Evolutionary conservation across 1,140 invertebrate genomes (phyloP).

Genomic region (Pseudomyrmex dendroicus): DNA sequence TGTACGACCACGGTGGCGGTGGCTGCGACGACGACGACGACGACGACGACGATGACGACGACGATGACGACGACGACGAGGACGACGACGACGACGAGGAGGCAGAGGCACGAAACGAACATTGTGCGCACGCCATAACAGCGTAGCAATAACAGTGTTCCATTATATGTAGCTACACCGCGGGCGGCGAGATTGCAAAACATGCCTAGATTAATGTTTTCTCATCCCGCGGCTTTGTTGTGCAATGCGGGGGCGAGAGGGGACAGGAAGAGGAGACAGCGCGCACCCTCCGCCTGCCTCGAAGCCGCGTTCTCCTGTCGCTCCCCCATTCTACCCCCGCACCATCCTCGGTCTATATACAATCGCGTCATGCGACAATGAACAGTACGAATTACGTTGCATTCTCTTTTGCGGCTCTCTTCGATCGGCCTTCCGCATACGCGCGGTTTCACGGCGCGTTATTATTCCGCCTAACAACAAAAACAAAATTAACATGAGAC

Average conservation of each 20-base stretch:
- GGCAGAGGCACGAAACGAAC: slow-evolving; percentile 73
- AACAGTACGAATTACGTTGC: slow-evolving; percentile 81
- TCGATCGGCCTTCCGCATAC: slow-evolving; percentile 20
- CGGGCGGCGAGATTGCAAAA: slow-evolving; percentile 83
- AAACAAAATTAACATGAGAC: not conserved
- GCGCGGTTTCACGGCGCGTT: slow-evolving; percentile 4
- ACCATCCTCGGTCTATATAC: slow-evolving; percentile 65
- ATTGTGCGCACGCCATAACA: slow-evolving; percentile 82
- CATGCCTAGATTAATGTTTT: slow-evolving; percentile 85
- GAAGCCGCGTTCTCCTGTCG: slow-evolving; percentile 46
- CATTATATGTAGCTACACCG: slow-evolving; percentile 81
- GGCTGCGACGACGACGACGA: slow-evolving; percentile 16
- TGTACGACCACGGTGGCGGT: slow-evolving; percentile 70
- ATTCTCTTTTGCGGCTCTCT: slow-evolving; percentile 63
- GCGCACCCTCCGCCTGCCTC: slow-evolving; percentile 28
- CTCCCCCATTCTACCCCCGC: slow-evolving; percentile 68
- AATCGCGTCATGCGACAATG: slow-evolving; percentile 78
- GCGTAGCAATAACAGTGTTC: slow-evolving; percentile 84
- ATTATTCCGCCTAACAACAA: slow-evolving; percentile 25
- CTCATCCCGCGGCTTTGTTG: slow-evolving; percentile 80
- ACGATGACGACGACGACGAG: not conserved
- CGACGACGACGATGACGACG: slow-evolving; percentile 1
- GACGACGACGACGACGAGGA: slow-evolving; percentile 1
- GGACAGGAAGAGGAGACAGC: not conserved
- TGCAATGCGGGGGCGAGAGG: slow-evolving; percentile 56